Conservation (phyloP, 2,888 invertebrate species). For the Melitaea athalia region DNA sequence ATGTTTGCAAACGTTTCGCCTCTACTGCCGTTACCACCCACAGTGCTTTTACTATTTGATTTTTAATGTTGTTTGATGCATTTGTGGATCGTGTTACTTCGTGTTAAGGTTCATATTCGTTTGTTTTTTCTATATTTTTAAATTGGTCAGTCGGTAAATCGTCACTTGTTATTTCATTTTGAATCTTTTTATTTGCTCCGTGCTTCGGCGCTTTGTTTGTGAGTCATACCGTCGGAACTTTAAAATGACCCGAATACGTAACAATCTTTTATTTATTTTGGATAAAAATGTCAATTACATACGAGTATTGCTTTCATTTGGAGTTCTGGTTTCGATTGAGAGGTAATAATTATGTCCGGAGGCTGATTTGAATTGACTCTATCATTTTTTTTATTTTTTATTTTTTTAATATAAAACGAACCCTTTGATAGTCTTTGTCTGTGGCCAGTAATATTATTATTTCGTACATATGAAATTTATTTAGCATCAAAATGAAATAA, state of each 20-base stretch:
- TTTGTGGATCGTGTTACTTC: constrained; percentile 26
- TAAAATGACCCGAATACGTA: constrained; percentile 59
- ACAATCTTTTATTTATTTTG: constrained; percentile 50
- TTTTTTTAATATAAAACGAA: constrained; percentile 18
- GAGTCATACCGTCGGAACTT: constrained; percentile 65
- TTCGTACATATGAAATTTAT: background rate
- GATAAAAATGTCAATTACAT: constrained; percentile 57
- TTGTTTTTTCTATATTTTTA: constrained; percentile 29
- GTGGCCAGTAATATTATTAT: constrained; percentile 15
- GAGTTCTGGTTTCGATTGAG: constrained; percentile 44
- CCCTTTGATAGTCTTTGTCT: constrained; percentile 14
- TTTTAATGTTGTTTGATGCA: constrained; percentile 27
- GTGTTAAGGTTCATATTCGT: constrained; percentile 14
- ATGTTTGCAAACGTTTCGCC: constrained; percentile 77
- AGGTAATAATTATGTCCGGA: constrained; percentile 57
- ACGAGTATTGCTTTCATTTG: constrained; percentile 45
- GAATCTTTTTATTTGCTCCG: constrained; percentile 59
- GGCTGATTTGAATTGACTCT: constrained; percentile 44
- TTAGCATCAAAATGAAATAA: background rate
- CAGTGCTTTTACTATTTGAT: constrained; percentile 50
- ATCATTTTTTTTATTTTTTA: constrained; percentile 6
- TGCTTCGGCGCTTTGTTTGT: constrained; percentile 58
- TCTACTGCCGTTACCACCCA: constrained; percentile 67
- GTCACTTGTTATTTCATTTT: constrained; percentile 57
- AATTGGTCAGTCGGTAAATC: constrained; percentile 42